Evolutionary conservation across 2,113 vertebrate species (phyloP).

Genomic region (Marmota monax): DNA sequence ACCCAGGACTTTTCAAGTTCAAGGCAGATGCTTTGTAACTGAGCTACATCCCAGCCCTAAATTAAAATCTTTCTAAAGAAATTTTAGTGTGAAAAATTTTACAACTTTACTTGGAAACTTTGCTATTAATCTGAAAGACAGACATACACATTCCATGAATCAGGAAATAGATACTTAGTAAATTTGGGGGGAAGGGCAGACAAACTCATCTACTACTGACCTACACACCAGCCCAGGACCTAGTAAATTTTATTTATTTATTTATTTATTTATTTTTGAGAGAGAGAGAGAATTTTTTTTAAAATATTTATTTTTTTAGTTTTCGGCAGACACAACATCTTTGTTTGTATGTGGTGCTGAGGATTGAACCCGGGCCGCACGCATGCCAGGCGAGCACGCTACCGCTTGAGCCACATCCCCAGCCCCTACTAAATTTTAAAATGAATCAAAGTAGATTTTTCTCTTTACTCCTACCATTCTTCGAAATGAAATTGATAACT

Average conservation of each 20-base stretch:
- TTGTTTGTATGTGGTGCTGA: too few relatives aligned
- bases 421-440: background rate
- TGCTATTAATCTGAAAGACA: background rate
- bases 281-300: too few relatives aligned
- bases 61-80: too few relatives aligned
- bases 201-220: background rate
- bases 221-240: background rate
- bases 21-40: too few relatives aligned
- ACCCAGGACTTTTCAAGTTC: background rate
- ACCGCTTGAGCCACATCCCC: too few relatives aligned
- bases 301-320: too few relatives aligned
- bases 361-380: too few relatives aligned
- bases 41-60: too few relatives aligned
- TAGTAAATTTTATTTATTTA: background rate
- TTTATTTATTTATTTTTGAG: too few relatives aligned
- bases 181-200: background rate
- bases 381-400: too few relatives aligned
- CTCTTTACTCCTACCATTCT: background rate
- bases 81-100: conserved; percentile 35
- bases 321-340: too few relatives aligned
- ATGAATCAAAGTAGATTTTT: conserved; percentile 14
- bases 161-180: background rate
- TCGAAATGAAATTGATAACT: background rate
- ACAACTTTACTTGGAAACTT: background rate
- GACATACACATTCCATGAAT: background rate